Conservation (phyloP, 2,797 vertebrate genomes). For the Sebastes taczanowskii region DNA sequence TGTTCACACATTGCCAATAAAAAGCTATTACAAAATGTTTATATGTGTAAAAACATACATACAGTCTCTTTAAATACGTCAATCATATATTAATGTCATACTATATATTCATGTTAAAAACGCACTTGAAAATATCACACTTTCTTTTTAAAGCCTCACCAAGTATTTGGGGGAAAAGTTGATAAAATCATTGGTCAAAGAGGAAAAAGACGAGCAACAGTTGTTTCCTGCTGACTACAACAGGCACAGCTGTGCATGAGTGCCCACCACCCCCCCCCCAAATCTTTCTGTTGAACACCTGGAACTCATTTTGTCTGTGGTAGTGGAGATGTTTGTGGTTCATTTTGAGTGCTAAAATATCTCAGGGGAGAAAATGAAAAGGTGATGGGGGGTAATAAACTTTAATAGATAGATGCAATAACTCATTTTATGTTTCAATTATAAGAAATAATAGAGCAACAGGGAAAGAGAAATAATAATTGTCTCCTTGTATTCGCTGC, state of each 20-base stretch:
- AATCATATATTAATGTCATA: no score
- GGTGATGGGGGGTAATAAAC: background rate
- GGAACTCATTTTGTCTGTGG: conserved; percentile 17
- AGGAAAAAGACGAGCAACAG: conserved; percentile 3
- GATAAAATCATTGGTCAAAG: background rate
- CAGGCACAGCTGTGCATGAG: conserved; percentile 30
- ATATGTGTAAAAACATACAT: no score
- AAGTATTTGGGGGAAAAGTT: background rate
- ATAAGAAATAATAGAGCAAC: background rate
- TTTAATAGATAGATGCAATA: background rate
- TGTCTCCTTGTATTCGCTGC: background rate
- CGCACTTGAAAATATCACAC: background rate
- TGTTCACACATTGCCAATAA: no score
- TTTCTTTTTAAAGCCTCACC: background rate
- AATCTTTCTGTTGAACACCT: conserved; percentile 22
- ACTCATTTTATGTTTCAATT: background rate
- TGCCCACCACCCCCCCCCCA: no score
- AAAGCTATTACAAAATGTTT: no score
- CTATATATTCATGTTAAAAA: background rate
- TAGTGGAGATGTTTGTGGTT: conserved; percentile 1
- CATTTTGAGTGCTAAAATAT: background rate
- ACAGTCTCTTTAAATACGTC: no score
- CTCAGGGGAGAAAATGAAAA: background rate
- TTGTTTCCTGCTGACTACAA: conserved; percentile 8
- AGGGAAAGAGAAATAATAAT: background rate